Conservation (phyloP, 2,113 vertebrate genomes). For the Trogon surrucura region DNA sequence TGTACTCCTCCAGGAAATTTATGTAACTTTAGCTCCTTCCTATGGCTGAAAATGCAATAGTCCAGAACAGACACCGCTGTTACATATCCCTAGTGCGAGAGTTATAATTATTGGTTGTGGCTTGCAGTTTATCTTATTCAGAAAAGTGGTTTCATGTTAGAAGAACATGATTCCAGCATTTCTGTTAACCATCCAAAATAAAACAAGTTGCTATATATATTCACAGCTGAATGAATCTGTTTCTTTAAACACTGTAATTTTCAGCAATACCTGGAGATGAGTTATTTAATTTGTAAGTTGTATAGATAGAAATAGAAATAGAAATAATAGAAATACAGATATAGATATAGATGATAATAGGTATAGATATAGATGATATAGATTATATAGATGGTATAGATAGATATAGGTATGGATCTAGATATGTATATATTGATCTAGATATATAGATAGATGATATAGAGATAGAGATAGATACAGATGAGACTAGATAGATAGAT, state of each 20-base stretch:
- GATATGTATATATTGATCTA: too few relatives aligned
- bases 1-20: slow-evolving; percentile 16
- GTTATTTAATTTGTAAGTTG: not conserved
- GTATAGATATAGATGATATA: too few relatives aligned
- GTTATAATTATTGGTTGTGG: slow-evolving; percentile 4
- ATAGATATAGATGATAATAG: too few relatives aligned
- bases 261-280: not conserved
- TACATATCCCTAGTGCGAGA: not conserved
- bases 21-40: slow-evolving; percentile 65
- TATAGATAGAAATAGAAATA: too few relatives aligned
- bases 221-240: not conserved
- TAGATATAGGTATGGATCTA: too few relatives aligned
- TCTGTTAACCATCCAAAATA: not conserved
- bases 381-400: too few relatives aligned
- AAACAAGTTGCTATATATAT: not conserved
- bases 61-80: not conserved
- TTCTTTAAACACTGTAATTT: not conserved
- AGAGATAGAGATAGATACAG: too few relatives aligned
- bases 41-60: slow-evolving; percentile 57
- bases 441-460: too few relatives aligned
- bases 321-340: too few relatives aligned
- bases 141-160: not conserved
- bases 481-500: too few relatives aligned
- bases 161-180: not conserved
- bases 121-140: slow-evolving; percentile 15